A percentile compares a stretch with the other conserved stretches of the same genome.
Conservation (phyloP, 2,888 invertebrate species). For the Nephrotoma guestfalica region DNA sequence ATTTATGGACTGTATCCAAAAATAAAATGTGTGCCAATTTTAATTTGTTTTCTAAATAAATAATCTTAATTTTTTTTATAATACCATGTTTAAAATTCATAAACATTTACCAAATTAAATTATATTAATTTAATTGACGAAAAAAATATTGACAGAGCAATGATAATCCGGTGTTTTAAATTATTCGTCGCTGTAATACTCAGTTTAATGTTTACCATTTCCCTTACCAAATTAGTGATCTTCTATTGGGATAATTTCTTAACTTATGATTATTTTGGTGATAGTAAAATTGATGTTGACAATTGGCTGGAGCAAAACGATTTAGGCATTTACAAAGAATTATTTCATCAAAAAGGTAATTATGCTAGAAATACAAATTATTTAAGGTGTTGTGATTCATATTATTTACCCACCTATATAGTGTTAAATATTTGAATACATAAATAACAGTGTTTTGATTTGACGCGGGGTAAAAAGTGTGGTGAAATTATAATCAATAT, state of each 20-base stretch:
- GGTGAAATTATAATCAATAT: not conserved
- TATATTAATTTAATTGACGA: not conserved
- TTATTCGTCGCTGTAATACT: conserved; percentile 33
- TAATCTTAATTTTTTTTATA: not conserved
- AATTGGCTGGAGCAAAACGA: conserved; percentile 63
- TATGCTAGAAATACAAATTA: conserved; percentile 12
- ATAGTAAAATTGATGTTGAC: conserved; percentile 47
- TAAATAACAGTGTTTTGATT: not conserved
- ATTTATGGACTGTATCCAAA: not conserved
- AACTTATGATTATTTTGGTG: conserved; percentile 23
- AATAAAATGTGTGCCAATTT: not conserved
- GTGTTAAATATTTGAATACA: too few relatives aligned
- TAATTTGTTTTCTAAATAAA: not conserved
- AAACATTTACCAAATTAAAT: not conserved
- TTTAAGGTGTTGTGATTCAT: not conserved
- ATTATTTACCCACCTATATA: too few relatives aligned
- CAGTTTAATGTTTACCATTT: conserved; percentile 35
- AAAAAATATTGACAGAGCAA: conserved; percentile 14
- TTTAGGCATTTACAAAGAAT: conserved; percentile 49
- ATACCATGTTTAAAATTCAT: not conserved
- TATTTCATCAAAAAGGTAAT: conserved; percentile 61
- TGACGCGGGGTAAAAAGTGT: not conserved
- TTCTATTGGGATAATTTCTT: conserved; percentile 31
- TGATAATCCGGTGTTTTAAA: conserved; percentile 31
- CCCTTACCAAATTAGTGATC: conserved; percentile 33